Evolutionary conservation across 2,797 vertebrate genomes (phyloP), one percentile per base, ranked within the genome.

Genomic region (Crocodylus rhombifer): DNA sequence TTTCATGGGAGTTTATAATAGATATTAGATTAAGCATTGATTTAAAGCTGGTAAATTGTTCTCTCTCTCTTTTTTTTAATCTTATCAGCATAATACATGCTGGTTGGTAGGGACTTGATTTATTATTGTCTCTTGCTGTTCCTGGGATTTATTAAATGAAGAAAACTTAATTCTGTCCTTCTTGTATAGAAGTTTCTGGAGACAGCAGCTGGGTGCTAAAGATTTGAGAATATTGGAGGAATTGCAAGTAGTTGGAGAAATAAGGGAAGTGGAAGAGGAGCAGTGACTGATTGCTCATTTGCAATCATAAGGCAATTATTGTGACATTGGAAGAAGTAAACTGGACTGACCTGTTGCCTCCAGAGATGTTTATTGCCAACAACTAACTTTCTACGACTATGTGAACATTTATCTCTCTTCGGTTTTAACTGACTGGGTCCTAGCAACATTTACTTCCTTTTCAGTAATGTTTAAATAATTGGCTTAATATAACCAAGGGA

Each of bases 291-390:
- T 9, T 14, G 13, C 5, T 79, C 42, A 5, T 51, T 51, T 0
- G 1, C 16, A 33, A 51, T 56, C 51, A 33, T 65, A 82, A 81
- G 74, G 71, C 58, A 30, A 11, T 58, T 2, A 8, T 58, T 81
- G 86, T 86, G 63, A 8, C 84, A 28, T 69, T 63, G 36, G 51
- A 74, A 86, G 86, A 88, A 84, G 15, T 15, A 86, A 75, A 6
- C 17, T 80, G 77, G 71, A 89, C 26, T 14, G 14, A 21, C 17
- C 62, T 30, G 74, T 42, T 1, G 1, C 7, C 26, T 74, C 16
- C 25, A 1, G 1, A 0, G 0, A 56, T 60, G 21, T 18, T 87
- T 63, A 60, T 51, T 9, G 42, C 42, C 62, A 93, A 14, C 42
- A 60, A 30, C 30, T 14, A 36, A 30, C 57, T 36, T 78, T 30